Evolutionary conservation across 2,797 vertebrate genomes (phyloP).

Genomic region (Alexandromys oeconomus): DNA sequence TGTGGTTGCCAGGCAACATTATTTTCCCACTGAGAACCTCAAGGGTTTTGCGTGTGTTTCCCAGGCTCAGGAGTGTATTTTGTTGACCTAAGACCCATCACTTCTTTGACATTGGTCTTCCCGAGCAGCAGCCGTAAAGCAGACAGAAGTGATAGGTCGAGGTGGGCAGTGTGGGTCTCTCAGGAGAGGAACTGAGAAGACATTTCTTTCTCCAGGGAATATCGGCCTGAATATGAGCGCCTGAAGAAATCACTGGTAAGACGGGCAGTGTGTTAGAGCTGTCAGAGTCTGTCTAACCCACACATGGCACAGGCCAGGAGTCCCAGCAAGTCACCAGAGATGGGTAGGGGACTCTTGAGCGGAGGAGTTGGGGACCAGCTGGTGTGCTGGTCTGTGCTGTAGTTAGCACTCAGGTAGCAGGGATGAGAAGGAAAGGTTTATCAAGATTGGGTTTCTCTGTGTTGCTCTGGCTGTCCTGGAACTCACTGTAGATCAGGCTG

Average conservation of each 20-base stretch:
- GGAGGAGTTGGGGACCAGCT: background rate
- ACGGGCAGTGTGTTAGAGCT: slow-evolving; percentile 18
- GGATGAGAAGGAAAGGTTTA: background rate
- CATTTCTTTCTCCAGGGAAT: slow-evolving; percentile 90
- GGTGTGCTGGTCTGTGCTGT: background rate
- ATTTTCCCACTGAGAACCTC: slow-evolving; percentile 23
- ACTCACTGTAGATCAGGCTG: background rate
- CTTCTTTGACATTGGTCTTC: background rate
- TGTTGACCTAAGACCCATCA: background rate
- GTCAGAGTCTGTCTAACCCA: background rate
- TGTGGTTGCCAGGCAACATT: slow-evolving; percentile 3
- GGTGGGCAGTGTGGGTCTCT: background rate
- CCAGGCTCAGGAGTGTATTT: background rate
- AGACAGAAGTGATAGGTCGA: background rate
- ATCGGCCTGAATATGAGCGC: slow-evolving; percentile 95
- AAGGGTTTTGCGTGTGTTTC: background rate
- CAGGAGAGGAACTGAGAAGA: slow-evolving; percentile 50
- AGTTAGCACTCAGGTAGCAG: background rate
- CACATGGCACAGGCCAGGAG: background rate
- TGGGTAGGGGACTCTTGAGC: background rate
- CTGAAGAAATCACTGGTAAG: slow-evolving; percentile 93
- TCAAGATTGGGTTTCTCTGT: background rate
- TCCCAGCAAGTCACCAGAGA: background rate
- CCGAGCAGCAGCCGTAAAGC: background rate
- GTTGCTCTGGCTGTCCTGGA: background rate